Conservation (phyloP, 2,113 vertebrate species). For the Actinemys pallida region DNA sequence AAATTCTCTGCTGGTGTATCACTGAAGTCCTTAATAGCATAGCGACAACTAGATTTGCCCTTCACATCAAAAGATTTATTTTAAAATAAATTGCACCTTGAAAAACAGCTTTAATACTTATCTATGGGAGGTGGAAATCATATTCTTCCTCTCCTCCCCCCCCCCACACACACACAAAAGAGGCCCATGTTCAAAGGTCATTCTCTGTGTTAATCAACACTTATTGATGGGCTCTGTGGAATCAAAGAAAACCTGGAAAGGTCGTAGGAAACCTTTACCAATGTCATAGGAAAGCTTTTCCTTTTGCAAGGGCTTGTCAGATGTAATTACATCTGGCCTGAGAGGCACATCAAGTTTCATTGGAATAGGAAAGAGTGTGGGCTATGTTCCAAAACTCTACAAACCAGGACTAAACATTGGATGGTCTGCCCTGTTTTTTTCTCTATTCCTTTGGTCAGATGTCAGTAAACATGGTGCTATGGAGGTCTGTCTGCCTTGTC, state of each 20-base stretch:
- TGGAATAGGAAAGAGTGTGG: conserved; percentile 24
- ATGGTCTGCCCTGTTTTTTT: background rate
- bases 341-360: background rate
- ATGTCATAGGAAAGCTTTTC: conserved; percentile 20
- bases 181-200: conserved; percentile 61
- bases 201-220: conserved; percentile 53
- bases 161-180: conserved; percentile 17
- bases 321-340: background rate
- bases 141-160: conserved; percentile 37
- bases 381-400: background rate
- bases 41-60: background rate
- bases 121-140: background rate
- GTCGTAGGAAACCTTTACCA: conserved; percentile 57
- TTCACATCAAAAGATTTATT: background rate
- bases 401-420: background rate
- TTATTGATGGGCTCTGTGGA: conserved; percentile 52
- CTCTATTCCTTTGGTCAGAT: background rate
- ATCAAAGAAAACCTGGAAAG: conserved; percentile 74
- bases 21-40: background rate
- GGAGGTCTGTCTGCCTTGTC: background rate
- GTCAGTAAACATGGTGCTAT: background rate
- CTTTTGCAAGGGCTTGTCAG: background rate
- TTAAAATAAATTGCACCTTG: background rate
- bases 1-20: background rate
- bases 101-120: conserved; percentile 38